A percentile compares a stretch with the other conserved stretches of the same genome.
Conservation (phyloP, 2,113 vertebrate species). For the Anolis carolinensis region DNA sequence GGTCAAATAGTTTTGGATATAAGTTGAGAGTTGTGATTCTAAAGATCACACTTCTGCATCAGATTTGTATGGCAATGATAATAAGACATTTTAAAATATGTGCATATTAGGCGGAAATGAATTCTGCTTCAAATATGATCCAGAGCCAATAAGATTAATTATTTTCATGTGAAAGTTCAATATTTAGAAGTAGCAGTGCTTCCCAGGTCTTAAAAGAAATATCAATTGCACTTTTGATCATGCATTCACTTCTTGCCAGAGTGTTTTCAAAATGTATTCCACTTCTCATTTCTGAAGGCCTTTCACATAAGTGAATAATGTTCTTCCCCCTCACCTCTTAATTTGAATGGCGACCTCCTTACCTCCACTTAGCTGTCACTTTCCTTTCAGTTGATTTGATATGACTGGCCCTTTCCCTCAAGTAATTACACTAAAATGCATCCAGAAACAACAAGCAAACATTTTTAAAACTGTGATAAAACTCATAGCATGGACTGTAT, state of each 20-base stretch:
- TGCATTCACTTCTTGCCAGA: not conserved
- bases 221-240: not conserved
- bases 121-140: not conserved
- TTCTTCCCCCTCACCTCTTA: slow-evolving; percentile 4
- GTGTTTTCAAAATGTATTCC: not conserved
- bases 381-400: slow-evolving; percentile 3
- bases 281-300: not conserved
- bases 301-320: slow-evolving; percentile 1
- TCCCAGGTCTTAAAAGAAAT: not conserved
- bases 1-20: not conserved
- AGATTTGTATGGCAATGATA: not conserved
- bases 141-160: not conserved
- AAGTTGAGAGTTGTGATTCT: not conserved
- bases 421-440: slow-evolving; percentile 1
- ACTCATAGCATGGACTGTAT: not conserved
- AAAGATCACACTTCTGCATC: not conserved
- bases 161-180: not conserved
- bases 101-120: not conserved
- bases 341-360: slow-evolving; percentile 8
- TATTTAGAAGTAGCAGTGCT: not conserved
- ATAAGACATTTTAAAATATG: not conserved
- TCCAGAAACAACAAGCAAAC: not conserved
- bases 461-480: not conserved
- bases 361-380: slow-evolving; percentile 3
- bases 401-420: not conserved